Conservation (phyloP, 2,797 vertebrate species). For the Oophaga sylvatica region DNA sequence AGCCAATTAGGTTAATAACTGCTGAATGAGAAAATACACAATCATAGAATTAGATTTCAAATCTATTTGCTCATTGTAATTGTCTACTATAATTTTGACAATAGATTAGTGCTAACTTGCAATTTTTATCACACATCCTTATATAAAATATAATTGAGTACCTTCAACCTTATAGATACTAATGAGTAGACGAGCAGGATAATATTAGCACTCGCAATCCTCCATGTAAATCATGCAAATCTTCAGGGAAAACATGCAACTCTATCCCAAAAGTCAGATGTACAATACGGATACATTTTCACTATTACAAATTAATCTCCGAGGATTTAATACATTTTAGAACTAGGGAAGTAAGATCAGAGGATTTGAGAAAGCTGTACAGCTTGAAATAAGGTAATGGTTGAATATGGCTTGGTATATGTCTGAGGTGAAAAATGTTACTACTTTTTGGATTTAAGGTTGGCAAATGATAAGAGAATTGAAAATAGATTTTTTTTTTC, state of each 20-base stretch:
- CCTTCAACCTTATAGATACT: conserved; percentile 2
- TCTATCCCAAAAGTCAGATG: conserved; percentile 23
- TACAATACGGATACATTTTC: conserved; percentile 25
- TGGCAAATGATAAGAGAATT: background rate
- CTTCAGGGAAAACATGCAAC: background rate
- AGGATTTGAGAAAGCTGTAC: background rate
- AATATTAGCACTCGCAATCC: background rate
- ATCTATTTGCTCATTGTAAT: background rate
- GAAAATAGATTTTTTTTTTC: background rate
- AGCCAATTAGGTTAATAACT: too few relatives aligned
- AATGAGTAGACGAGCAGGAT: background rate
- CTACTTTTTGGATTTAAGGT: background rate
- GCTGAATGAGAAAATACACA: too few relatives aligned
- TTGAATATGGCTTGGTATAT: conserved; percentile 11
- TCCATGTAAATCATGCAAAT: conserved; percentile 2
- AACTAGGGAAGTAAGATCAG: conserved; percentile 17
- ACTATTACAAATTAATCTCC: conserved; percentile 30
- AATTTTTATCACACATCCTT: background rate
- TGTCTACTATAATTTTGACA: background rate
- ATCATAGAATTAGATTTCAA: background rate
- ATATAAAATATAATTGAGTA: background rate
- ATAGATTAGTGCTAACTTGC: background rate
- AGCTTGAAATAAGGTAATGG: background rate
- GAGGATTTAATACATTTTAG: conserved; percentile 28
- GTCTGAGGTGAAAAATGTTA: conserved; percentile 4